Conservation (phyloP, 2,797 vertebrate species). For the Alauda arvensis region DNA sequence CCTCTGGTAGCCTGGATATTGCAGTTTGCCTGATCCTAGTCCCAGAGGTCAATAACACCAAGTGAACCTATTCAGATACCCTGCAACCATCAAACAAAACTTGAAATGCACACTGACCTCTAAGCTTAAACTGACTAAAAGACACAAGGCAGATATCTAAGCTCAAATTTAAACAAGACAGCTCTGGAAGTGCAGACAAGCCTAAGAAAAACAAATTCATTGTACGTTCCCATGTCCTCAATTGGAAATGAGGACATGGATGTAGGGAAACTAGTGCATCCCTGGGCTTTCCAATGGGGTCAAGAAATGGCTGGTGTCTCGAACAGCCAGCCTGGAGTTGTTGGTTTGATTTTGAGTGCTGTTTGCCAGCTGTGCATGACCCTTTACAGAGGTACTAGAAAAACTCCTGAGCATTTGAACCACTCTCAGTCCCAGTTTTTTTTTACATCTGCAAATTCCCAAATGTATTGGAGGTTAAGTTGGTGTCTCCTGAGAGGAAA, state of each 20-base stretch:
- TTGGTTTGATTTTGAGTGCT: background rate
- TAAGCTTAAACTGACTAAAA: background rate
- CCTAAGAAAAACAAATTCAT: background rate
- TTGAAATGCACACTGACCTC: background rate
- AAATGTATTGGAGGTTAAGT: background rate
- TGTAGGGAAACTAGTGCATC: background rate
- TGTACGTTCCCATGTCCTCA: fast-evolving
- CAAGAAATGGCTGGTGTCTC: background rate
- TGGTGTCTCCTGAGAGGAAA: background rate
- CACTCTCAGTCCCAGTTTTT: background rate
- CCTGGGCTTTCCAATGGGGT: background rate
- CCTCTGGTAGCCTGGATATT: background rate
- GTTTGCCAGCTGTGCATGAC: background rate
- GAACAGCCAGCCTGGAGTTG: background rate
- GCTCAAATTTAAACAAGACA: background rate
- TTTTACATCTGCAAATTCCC: background rate
- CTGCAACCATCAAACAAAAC: background rate
- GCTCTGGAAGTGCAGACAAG: background rate
- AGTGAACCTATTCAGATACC: background rate
- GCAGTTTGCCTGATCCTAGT: background rate
- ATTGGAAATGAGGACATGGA: background rate
- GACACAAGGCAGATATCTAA: background rate
- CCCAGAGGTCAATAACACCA: background rate
- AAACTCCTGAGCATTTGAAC: background rate
- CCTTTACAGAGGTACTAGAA: background rate